These are phyloP conservation scores for Pararge aegeria DNA, from an alignment of 1,140 invertebrate genomes.

Conservation along the genomic window DNA sequence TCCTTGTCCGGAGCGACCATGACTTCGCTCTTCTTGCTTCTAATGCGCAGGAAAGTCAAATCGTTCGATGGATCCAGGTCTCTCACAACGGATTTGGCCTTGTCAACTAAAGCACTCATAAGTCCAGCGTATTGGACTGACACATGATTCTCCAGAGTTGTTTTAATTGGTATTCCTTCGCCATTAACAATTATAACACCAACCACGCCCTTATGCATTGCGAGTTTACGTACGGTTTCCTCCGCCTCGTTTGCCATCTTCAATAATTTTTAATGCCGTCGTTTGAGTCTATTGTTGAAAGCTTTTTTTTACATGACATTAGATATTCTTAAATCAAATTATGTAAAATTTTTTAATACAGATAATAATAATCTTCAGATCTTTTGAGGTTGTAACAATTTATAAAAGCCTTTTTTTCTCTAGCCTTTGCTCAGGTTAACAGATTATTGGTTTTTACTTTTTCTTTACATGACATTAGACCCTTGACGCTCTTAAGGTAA, in stretches of 20 bases:
- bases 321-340: no score
- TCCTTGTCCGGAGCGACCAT: constrained; percentile 92
- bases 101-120: constrained; percentile 84
- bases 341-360: no score
- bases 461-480: no score
- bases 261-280: no score
- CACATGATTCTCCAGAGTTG: constrained; percentile 86
- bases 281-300: no score
- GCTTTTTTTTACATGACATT: no score
- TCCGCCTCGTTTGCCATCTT: constrained; percentile 86
- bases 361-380: no score
- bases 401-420: no score
- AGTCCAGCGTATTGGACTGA: constrained; percentile 87
- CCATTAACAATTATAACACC: constrained; percentile 87
- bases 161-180: constrained; percentile 89
- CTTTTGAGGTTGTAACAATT: no score
- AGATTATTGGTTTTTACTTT: no score
- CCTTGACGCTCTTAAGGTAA: no score
- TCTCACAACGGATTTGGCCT: constrained; percentile 85
- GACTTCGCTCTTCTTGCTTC: constrained; percentile 95
- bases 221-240: constrained; percentile 87
- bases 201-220: constrained; percentile 85
- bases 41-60: constrained; percentile 89
- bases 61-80: constrained; percentile 91
- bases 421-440: no score